phyloP scores from a whole-genome alignment of 2,113 vertebrate genomes.

The Alethe diademata region DNA sequence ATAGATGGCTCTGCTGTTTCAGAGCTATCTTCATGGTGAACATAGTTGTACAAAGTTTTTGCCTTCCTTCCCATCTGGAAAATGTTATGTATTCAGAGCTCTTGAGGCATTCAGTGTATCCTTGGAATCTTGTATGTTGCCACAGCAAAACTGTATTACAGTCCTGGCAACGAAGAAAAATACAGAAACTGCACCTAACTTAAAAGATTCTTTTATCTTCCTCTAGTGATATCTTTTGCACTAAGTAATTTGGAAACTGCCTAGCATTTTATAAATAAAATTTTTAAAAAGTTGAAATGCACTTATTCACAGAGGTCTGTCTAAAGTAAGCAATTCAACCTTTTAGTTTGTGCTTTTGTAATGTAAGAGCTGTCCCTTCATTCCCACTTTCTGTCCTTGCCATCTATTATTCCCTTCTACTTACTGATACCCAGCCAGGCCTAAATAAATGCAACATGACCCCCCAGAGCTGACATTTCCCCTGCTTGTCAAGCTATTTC shows the following conservation, averaged over 20 bases:
- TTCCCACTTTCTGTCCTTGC: neutral
- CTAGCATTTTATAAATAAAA: neutral
- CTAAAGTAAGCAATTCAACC: neutral
- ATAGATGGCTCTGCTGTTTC: neutral
- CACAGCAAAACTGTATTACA: neutral
- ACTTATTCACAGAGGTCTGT: neutral
- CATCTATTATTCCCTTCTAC: neutral
- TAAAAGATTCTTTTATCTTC: slow-evolving; percentile 3
- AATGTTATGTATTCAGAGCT: neutral
- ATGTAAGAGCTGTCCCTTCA: neutral
- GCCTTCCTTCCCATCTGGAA: neutral
- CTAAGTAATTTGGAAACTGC: neutral
- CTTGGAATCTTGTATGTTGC: neutral
- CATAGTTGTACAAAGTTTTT: neutral
- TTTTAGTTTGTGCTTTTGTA: neutral
- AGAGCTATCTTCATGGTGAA: neutral
- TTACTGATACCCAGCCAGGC: neutral
- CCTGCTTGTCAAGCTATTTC: neutral
- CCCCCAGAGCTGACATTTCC: neutral
- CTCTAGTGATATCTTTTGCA: neutral
- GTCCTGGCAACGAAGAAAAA: neutral
- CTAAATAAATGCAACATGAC: neutral
- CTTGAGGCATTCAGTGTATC: neutral
- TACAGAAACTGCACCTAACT: neutral
- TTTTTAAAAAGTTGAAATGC: neutral